phyloP scores from a whole-genome alignment of 2,113 vertebrate genomes.

The Murina feae region DNA sequence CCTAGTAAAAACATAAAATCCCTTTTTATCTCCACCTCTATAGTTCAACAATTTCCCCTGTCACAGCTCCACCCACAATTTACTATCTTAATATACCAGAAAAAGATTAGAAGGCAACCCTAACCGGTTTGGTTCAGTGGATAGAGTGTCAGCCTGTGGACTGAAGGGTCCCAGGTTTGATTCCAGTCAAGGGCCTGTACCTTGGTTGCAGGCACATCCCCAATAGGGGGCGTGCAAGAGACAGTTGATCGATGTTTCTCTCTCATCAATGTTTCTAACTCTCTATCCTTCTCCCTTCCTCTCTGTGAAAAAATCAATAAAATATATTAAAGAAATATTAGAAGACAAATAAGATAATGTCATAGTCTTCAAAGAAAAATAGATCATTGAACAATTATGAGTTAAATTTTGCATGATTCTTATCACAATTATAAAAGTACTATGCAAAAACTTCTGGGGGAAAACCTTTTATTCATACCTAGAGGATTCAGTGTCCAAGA shows the following conservation, averaged over 20 bases:
- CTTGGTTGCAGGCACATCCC: no score
- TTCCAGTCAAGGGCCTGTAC: no score
- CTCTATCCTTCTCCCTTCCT: no score
- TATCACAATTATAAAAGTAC: conserved; percentile 48
- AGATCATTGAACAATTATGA: not conserved
- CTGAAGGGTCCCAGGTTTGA: no score
- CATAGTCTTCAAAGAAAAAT: not conserved
- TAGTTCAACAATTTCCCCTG: not conserved
- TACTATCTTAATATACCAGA: not conserved
- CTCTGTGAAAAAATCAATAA: no score
- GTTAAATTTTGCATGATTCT: conserved; percentile 52
- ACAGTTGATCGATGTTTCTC: no score
- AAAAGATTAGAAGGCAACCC: not conserved
- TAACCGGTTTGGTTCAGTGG: no score
- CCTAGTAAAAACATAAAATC: not conserved
- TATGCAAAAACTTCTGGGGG: conserved; percentile 63
- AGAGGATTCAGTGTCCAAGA: conserved; percentile 55
- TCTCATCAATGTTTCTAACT: no score
- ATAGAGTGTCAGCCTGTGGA: no score
- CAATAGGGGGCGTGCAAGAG: no score
- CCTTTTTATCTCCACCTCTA: not conserved
- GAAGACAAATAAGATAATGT: not conserved
- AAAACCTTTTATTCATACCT: conserved; percentile 27
- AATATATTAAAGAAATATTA: not conserved
- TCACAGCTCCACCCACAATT: not conserved